These are phyloP conservation scores for Aporophyla lueneburgensis DNA, from an alignment of 2,888 invertebrate genomes.

Conservation along the genomic window DNA sequence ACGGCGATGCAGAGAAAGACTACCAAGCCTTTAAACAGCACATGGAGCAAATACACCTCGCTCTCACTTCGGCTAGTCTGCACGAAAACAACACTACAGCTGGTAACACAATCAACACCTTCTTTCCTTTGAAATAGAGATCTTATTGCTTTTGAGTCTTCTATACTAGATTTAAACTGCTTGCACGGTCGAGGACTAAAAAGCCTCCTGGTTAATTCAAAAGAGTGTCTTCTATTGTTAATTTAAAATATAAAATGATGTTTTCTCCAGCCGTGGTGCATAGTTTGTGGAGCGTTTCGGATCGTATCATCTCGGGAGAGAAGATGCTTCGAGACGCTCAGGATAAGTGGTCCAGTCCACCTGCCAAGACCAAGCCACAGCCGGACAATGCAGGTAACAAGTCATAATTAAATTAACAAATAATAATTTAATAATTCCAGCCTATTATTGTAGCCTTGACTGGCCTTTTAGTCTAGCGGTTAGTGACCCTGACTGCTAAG, in stretches of 20 bases:
- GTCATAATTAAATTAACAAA: not conserved
- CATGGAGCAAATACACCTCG: constrained; percentile 95
- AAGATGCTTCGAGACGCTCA: constrained; percentile 88
- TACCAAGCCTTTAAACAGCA: constrained; percentile 94
- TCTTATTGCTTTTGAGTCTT: not conserved
- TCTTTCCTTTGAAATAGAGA: not conserved
- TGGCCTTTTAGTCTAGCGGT: too few species aligned
- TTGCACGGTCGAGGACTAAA: not conserved
- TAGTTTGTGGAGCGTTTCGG: constrained; percentile 84
- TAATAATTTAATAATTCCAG: not conserved
- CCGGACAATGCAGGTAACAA: constrained; percentile 73
- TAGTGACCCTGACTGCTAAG: too few species aligned
- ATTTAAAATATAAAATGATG: not conserved
- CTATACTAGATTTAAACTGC: not conserved
- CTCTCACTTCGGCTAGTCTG: constrained; percentile 92
- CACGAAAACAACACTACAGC: constrained; percentile 86
- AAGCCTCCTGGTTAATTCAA: too few species aligned
- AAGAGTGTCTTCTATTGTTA: too few species aligned
- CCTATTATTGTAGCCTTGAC: too few species aligned
- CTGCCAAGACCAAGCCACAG: constrained; percentile 70
- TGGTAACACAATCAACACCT: constrained; percentile 70
- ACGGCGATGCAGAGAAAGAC: constrained; percentile 92
- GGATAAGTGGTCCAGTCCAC: constrained; percentile 83
- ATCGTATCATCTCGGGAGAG: constrained; percentile 84
- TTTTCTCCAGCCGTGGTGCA: constrained; percentile 80